Evolutionary conservation across 1,140 invertebrate genomes (phyloP).

Genomic region (Pemphigus obesinymphae): DNA sequence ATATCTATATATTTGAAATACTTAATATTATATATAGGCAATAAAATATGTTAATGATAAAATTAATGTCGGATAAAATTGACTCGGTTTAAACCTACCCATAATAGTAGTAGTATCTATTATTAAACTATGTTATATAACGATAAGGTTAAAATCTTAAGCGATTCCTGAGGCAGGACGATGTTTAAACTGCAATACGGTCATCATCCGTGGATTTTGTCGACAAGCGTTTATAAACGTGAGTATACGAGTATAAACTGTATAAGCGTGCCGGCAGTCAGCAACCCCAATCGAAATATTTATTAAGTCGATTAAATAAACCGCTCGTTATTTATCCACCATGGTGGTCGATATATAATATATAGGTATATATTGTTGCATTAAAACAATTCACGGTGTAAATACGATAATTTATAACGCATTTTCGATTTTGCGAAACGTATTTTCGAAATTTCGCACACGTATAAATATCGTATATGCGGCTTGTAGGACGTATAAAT

Average conservation of each 20-base stretch:
- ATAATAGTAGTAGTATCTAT: too few relatives aligned
- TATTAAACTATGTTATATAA: neutral
- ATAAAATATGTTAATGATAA: neutral
- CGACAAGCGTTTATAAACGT: neutral
- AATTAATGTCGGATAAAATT: neutral
- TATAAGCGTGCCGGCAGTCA: neutral
- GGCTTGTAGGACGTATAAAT: neutral
- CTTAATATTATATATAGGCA: neutral
- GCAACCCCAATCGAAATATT: neutral
- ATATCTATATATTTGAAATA: neutral
- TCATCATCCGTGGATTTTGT: neutral
- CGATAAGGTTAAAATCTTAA: neutral
- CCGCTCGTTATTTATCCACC: neutral
- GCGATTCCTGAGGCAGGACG: neutral
- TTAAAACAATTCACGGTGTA: too few relatives aligned
- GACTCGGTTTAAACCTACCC: neutral
- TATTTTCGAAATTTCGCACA: neutral
- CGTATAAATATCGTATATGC: neutral
- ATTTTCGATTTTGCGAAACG: too few relatives aligned
- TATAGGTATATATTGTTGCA: too few relatives aligned
- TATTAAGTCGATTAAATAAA: neutral
- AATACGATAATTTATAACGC: too few relatives aligned
- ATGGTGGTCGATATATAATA: neutral
- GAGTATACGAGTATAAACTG: too few relatives aligned
- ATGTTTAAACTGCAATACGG: too few relatives aligned